Base-by-base conservation (phyloP, 2,113 vertebrate genomes). In the Gambusia affinis region DNA sequence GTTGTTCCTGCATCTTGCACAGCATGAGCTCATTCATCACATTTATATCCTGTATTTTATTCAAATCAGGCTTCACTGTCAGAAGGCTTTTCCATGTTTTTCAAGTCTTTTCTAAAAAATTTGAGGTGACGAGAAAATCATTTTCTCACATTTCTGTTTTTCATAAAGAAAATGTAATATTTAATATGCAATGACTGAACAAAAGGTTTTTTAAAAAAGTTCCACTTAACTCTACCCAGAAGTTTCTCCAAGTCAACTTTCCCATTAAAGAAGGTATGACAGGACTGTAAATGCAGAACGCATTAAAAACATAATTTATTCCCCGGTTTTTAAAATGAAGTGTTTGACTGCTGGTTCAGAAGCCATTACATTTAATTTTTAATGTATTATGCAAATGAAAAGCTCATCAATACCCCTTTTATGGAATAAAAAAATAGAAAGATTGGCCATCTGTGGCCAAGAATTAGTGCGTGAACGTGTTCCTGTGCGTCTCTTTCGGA, bases 321-420 rank as follows among this genome's bases (percentile, higher is more conserved):
- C 67, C 57, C 11, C 12, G 65, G 72, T 60, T 66, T 33, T 76
- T 81, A 67, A 82, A 70, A 61, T 62, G 35, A 47, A 73, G 65
- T 37, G 76, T 82, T 63, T 78, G 81, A 72, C 73, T 80, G 79
- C 67, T 75, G 84, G 76, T 68, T 70, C 82, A 73, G 70, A 76
- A 81, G 79, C 60, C 71, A 28, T 82, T 84, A 60, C 12, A 31
- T 64, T 80, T 80, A 39, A 39, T 76, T 79, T 80, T 30, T 73
- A 78, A 72, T 44, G 60, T 60, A 78, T 87, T 82, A 84, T 88
- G 82, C 83, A 82, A 78, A 90, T 74, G 24, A 61, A 2, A 37
- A 54, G 44, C 78, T 79, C 80, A 75, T 85, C 64, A 70, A 31
- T 70, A 66, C 30, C n/a, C 17, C 15, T 10, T 71, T 69, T 12